Percentiles rank a stretch among this genome's conserved stretches.
phyloP scores from a whole-genome alignment of 2,888 invertebrate genomes.

The Lycia hirtaria region DNA sequence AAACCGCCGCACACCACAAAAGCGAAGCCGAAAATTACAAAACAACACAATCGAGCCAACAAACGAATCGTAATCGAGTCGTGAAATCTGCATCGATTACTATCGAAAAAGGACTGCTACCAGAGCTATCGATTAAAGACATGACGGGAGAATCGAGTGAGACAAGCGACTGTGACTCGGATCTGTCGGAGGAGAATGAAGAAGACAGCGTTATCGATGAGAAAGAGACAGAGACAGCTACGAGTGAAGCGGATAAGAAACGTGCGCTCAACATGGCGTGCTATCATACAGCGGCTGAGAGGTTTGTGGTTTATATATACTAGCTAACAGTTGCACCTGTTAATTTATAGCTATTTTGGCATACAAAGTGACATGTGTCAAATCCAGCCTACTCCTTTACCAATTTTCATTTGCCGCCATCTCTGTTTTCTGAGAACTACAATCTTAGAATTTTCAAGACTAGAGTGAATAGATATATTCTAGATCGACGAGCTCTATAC shows the following conservation, averaged over 20 bases:
- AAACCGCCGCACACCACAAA: constrained; percentile 63
- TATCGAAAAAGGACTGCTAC: constrained; percentile 51
- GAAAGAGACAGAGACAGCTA: constrained; percentile 31
- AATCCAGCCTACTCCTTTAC: too few relatives aligned
- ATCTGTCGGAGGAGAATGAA: constrained; percentile 38
- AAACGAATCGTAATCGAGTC: constrained; percentile 23
- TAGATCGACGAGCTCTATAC: too few relatives aligned
- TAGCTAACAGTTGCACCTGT: too few relatives aligned
- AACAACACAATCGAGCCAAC: constrained; percentile 12
- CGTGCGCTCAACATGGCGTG: constrained; percentile 49
- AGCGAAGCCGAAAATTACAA: constrained; percentile 54
- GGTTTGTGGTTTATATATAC: constrained; percentile 46
- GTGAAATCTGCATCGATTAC: constrained; percentile 32
- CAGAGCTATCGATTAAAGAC: constrained; percentile 55
- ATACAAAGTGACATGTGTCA: too few relatives aligned
- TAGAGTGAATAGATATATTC: too few relatives aligned
- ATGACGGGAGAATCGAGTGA: constrained; percentile 42
- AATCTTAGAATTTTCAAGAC: too few relatives aligned
- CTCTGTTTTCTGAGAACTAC: too few relatives aligned
- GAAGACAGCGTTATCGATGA: constrained; percentile 34
- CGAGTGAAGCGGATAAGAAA: constrained; percentile 40
- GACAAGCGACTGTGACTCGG: constrained; percentile 50
- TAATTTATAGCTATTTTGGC: too few relatives aligned
- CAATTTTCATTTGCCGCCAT: too few relatives aligned
- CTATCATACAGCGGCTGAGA: constrained; percentile 70